These are phyloP conservation scores for Athripsodes cinereus DNA, from an alignment of 2,888 invertebrate species.

Conservation along the genomic window DNA sequence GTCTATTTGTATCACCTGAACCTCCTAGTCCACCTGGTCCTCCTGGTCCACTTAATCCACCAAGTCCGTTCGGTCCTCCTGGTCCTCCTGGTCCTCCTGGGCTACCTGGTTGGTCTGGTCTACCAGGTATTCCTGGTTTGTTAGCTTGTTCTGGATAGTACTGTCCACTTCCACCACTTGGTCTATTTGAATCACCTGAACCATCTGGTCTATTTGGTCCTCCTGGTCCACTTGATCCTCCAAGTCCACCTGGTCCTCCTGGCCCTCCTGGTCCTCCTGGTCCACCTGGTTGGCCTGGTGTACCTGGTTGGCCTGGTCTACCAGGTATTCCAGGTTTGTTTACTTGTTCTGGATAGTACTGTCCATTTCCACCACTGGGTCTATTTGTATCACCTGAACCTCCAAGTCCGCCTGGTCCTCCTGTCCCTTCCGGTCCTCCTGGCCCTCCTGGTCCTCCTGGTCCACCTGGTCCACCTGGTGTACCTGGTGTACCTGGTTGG, in stretches of 20 bases:
- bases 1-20: constrained; percentile 29
- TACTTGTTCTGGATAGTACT: constrained; percentile 17
- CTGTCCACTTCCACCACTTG: constrained; percentile 30
- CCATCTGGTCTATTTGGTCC: constrained; percentile 23
- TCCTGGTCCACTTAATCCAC: constrained; percentile 24
- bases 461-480: constrained; percentile 26
- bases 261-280: constrained; percentile 32
- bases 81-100: constrained; percentile 33
- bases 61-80: constrained; percentile 34
- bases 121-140: constrained; percentile 27
- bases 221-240: constrained; percentile 22
- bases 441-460: constrained; percentile 22
- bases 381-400: constrained; percentile 23
- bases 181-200: constrained; percentile 29
- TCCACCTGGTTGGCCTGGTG: constrained; percentile 25
- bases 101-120: constrained; percentile 28
- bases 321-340: constrained; percentile 11
- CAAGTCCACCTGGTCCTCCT: constrained; percentile 32
- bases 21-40: constrained; percentile 30
- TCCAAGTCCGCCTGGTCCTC: constrained; percentile 16
- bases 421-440: constrained; percentile 15
- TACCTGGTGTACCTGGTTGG: constrained; percentile 17
- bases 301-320: constrained; percentile 32
- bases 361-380: constrained; percentile 15
- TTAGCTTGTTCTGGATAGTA: constrained; percentile 30